Base-by-base conservation (phyloP, 2,888 invertebrate genomes). In the Drosophila nr. medialis region DNA sequence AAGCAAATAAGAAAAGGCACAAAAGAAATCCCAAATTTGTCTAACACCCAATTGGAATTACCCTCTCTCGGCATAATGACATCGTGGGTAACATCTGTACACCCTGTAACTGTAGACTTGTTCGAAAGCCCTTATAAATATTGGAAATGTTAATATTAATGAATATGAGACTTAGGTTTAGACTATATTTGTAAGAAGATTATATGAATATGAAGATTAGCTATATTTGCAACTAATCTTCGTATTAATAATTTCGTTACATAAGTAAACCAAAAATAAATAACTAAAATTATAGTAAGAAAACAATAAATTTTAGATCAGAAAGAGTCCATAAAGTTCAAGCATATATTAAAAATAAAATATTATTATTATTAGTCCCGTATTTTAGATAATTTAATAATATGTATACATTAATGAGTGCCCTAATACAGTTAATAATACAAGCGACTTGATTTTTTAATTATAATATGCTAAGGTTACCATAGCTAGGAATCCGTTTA, bases 21-120 rank as follows among this genome's bases (percentile, higher is more conserved):
- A 63, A 61, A 69, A 56, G 40, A 63, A 53, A 51, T 36, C 4
- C 2, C 24, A 40, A 54, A 40, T 63, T 48, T 54, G 27, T n/a
- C 29, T 42, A 34, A 7, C 50, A 59, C 48, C 51, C 13, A 11
- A 30, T 27, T 24, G 21, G 13, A 53, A 59, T 4, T 34, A 59
- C 45, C 10, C 34, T 32, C 32, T 18, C 21, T 15, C 6, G 24
- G 2, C 2, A 11, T 18, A 21, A 15, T 21, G 15, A 21, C 15
- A 15, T 21, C 29, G 50, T 11, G n/a, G 3, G 18, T 18, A 18
- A 29, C 18, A 42, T 21, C 0, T 42, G 8, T 45, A 45, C 4
- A 15, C 24, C 45, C 4, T 8, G 8, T 4, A 15, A 24, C 24
- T 24, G 21, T 2, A 8, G 15, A 21, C 5, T 42, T 42, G 1